These are phyloP conservation scores for Dromas ardeola DNA, from an alignment of 2,113 vertebrate species.

Conservation along the genomic window DNA sequence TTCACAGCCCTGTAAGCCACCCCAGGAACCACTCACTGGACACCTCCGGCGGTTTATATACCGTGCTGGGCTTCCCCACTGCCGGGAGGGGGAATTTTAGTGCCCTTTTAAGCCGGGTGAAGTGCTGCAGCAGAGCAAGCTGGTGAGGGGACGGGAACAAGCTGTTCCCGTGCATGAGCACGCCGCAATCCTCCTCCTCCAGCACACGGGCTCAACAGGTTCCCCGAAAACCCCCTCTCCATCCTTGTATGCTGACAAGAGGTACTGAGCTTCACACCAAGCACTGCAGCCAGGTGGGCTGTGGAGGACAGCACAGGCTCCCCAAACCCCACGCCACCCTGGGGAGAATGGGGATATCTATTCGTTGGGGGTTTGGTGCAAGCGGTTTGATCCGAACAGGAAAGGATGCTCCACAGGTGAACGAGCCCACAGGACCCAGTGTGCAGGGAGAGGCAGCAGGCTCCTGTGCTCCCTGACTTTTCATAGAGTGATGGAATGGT, in stretches of 20 bases:
- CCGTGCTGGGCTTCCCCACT: accelerated
- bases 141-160: neutral
- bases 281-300: accelerated
- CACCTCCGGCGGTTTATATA: neutral
- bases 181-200: neutral
- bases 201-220: neutral
- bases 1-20: neutral
- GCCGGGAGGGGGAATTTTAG: neutral
- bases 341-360: accelerated
- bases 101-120: neutral
- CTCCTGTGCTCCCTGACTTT: neutral
- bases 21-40: accelerated
- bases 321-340: accelerated
- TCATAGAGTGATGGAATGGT: too few species aligned
- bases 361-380: too few species aligned
- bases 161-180: neutral
- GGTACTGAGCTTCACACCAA: accelerated
- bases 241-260: neutral
- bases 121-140: neutral
- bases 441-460: neutral
- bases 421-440: accelerated
- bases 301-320: accelerated
- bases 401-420: neutral
- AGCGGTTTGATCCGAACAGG: accelerated
- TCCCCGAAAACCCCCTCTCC: neutral